Evolutionary conservation across 1,140 invertebrate species (phyloP).

Genomic region (Olivierus martensii): DNA sequence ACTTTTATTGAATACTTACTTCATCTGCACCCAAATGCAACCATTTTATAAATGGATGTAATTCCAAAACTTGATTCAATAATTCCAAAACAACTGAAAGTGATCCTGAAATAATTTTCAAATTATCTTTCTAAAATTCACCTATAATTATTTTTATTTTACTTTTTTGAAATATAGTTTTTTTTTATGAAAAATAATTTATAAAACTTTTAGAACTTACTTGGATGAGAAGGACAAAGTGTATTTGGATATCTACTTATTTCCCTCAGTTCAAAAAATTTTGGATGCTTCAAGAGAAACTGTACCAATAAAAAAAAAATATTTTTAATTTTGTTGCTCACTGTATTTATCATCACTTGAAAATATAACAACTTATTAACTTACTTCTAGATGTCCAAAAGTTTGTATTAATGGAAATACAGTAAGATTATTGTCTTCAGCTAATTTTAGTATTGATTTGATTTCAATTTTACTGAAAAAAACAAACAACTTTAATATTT

Average conservation of each 20-base stretch:
- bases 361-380: background rate
- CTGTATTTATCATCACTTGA: too few relatives aligned
- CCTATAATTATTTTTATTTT: background rate
- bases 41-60: conserved; percentile 27
- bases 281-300: conserved; percentile 40
- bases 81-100: conserved; percentile 20
- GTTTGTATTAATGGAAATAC: conserved; percentile 26
- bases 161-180: background rate
- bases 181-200: background rate
- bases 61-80: conserved; percentile 30
- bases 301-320: conserved; percentile 24
- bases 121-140: background rate
- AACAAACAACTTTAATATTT: too few relatives aligned
- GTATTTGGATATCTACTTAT: conserved; percentile 36
- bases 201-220: conserved; percentile 9
- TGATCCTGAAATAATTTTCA: conserved; percentile 1
- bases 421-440: conserved; percentile 50
- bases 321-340: background rate
- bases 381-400: conserved; percentile 26
- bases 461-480: conserved; percentile 42
- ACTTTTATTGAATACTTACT: conserved; percentile 1
- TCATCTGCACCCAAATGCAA: conserved; percentile 37
- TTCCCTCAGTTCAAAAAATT: conserved; percentile 39
- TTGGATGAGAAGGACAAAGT: conserved; percentile 23
- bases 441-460: conserved; percentile 42